These are phyloP conservation scores for Promerops cafer DNA, from an alignment of 2,113 vertebrate genomes.

Conservation along the genomic window DNA sequence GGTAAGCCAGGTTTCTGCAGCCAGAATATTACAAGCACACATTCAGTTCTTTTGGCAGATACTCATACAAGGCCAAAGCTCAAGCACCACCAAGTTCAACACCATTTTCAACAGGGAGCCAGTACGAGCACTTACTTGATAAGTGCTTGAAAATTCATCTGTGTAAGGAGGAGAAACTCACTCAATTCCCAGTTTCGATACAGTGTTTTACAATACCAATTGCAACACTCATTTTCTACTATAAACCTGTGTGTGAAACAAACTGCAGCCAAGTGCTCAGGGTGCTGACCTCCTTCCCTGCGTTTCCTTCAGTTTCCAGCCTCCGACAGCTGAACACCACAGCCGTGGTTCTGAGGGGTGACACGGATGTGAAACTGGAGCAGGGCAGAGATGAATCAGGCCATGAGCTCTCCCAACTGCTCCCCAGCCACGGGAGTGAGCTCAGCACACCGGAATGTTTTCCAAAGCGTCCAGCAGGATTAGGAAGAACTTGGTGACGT, in stretches of 20 bases:
- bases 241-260: not conserved
- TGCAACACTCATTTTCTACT: not conserved
- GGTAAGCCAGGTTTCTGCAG: not conserved
- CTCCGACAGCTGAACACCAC: not conserved
- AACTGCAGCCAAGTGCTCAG: not conserved
- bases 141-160: not conserved
- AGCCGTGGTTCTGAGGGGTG: not conserved
- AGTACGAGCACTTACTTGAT: not conserved
- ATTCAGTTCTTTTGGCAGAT: not conserved
- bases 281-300: not conserved
- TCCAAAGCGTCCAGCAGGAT: not conserved
- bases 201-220: rapidly evolving
- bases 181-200: not conserved
- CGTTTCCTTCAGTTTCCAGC: not conserved
- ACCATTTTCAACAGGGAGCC: not conserved
- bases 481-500: not conserved
- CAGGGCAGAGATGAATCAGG: not conserved
- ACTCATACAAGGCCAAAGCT: not conserved
- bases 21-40: not conserved
- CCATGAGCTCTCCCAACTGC: not conserved
- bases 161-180: not conserved
- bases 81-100: not conserved
- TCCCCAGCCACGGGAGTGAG: not conserved
- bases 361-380: not conserved
- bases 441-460: not conserved